Percentiles rank a stretch among this genome's conserved stretches.
Conservation (phyloP, 2,113 vertebrate genomes). For the Choloepus hoffmanni region DNA sequence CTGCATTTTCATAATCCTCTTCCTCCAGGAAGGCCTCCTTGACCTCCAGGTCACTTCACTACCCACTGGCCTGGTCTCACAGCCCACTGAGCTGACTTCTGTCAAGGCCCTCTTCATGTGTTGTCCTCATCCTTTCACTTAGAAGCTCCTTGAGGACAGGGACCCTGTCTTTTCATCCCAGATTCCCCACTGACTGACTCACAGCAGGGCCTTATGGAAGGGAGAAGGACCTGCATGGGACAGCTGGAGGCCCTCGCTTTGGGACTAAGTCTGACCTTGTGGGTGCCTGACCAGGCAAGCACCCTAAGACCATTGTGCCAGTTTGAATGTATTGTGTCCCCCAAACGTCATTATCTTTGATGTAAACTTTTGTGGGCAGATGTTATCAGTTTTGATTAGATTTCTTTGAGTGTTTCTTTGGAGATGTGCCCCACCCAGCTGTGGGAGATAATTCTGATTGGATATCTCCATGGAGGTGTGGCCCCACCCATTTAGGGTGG, state of each 20-base stretch:
- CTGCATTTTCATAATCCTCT: background rate
- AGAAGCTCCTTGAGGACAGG: slow-evolving; percentile 4
- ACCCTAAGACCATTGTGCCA: background rate
- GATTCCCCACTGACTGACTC: background rate
- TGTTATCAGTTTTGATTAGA: too few relatives aligned
- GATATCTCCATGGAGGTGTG: too few relatives aligned
- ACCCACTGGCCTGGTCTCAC: background rate
- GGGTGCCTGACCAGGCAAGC: background rate
- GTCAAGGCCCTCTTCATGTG: background rate
- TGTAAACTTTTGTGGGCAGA: too few relatives aligned
- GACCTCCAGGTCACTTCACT: background rate
- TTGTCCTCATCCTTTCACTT: background rate
- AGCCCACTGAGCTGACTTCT: background rate
- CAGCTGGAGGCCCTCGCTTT: background rate
- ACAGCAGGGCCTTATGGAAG: background rate
- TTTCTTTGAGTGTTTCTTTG: too few relatives aligned
- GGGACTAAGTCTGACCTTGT: background rate
- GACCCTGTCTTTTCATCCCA: background rate
- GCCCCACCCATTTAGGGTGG: too few relatives aligned
- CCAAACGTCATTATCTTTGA: too few relatives aligned
- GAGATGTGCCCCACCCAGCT: too few relatives aligned
- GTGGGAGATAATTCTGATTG: too few relatives aligned
- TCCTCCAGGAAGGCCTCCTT: slow-evolving; percentile 48
- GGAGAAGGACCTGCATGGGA: background rate
- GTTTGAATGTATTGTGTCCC: too few relatives aligned